Evolutionary conservation across 2,888 invertebrate genomes (phyloP).

Genomic region (Synergus japonicus): DNA sequence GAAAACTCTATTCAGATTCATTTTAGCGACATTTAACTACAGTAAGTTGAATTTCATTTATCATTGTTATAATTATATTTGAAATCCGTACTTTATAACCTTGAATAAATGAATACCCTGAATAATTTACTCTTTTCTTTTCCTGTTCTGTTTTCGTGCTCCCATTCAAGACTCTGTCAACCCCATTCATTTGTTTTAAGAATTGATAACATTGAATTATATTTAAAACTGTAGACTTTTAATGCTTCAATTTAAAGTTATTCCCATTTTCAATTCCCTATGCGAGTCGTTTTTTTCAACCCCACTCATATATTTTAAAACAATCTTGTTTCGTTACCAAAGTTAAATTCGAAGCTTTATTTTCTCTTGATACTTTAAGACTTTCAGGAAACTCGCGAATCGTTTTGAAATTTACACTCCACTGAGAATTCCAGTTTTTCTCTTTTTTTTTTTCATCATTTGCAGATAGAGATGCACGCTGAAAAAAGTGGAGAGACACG

Average conservation of each 20-base stretch:
- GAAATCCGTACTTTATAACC: too few species aligned
- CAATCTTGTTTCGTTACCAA: constrained; percentile 42
- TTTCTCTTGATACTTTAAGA: neutral
- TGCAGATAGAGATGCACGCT: neutral
- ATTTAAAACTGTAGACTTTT: neutral
- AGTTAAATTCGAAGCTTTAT: constrained; percentile 50
- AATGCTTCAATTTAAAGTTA: neutral
- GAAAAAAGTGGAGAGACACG: neutral
- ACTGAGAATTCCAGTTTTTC: neutral
- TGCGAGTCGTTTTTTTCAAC: constrained; percentile 36
- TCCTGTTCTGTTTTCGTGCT: too few species aligned
- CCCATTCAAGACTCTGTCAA: too few species aligned
- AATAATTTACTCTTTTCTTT: too few species aligned
- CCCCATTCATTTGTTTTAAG: neutral
- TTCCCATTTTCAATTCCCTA: constrained; percentile 5
- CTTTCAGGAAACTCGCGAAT: neutral
- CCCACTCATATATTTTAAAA: constrained; percentile 34
- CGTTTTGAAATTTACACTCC: neutral
- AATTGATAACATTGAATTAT: too few species aligned
- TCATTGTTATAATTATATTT: too few species aligned
- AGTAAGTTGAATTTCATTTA: too few species aligned
- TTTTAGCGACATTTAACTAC: too few species aligned
- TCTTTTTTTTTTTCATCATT: constrained; percentile 6
- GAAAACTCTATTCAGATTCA: too few species aligned
- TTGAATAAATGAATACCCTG: too few species aligned